A percentile compares a stretch with the other conserved stretches of the same genome.
Conservation (phyloP, 2,797 vertebrate genomes). For the Helicolenus hilgendorfi region DNA sequence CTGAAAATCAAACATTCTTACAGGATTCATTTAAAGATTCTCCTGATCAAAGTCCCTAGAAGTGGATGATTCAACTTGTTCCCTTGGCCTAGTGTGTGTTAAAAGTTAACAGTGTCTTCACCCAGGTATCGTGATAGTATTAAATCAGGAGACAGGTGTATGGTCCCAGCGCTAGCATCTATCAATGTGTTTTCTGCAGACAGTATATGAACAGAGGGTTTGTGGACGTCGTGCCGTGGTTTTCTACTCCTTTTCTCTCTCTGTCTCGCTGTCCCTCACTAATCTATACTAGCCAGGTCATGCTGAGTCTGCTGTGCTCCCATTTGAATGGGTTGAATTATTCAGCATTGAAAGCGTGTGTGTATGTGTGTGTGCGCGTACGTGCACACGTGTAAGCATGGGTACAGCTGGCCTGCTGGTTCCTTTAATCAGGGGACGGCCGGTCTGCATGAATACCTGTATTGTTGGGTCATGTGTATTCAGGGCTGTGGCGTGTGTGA, state of each 20-base stretch:
- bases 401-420: constrained; percentile 97
- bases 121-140: too few species aligned
- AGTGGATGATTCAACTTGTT: too few species aligned
- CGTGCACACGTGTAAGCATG: constrained; percentile 88
- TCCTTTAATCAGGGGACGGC: constrained; percentile 97
- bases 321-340: constrained; percentile 86
- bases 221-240: constrained; percentile 32
- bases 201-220: constrained; percentile 5
- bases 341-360: constrained; percentile 75
- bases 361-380: constrained; percentile 35
- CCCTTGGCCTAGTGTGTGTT: too few species aligned
- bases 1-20: too few species aligned
- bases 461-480: constrained; percentile 99
- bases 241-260: constrained; percentile 45
- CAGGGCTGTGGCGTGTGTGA: constrained; percentile 91
- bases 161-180: too few species aligned
- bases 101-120: too few species aligned
- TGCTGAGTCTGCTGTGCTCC: constrained; percentile 86
- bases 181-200: too few species aligned
- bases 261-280: constrained; percentile 49
- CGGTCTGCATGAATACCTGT: constrained; percentile 96
- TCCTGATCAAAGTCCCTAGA: too few species aligned
- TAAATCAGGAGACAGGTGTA: too few species aligned
- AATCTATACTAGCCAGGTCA: constrained; percentile 87
- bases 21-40: too few species aligned